Base-by-base conservation (phyloP, 2,888 invertebrate genomes). In the Pollenia griseotomentosa region DNA sequence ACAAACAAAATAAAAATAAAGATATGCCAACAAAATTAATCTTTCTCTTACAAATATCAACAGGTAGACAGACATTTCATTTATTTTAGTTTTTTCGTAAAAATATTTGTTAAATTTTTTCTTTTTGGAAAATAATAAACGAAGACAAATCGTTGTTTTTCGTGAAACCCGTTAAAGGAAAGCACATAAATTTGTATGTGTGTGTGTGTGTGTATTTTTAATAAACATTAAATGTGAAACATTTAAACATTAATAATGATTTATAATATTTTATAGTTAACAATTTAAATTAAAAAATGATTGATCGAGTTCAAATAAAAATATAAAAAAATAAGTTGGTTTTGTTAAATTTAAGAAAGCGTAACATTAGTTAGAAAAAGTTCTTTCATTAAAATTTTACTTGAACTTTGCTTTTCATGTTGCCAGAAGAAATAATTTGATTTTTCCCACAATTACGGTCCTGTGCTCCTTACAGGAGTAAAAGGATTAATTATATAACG, bases 171-270 rank as follows among this genome's bases (percentile, higher is more conserved):
- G 33, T 33, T n/a, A 63, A 40, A 44, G 59, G 51, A 1, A 75
- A 12, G 23, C 33, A 48, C 40, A 55, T 33, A 53, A 9, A 44
- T 46, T 57, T 51, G 5, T 9, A 19, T 48, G 12, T 74, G 6
- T 10, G 9, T 33, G 6, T 51, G 2, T 33, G 11, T n/a, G 11
- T 33, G 23, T 4, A 7, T 74, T 14, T n/a, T 23, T 44, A n/a
- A 33, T 48, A 9, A 14, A 57, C n/a, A 44, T 53, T 63, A 63
- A 44, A 46, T 53, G 16, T 51, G 55, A 23, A 70, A 44, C 14
- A 82, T 61, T 77, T 78, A 12, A 86, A 83, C 79, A 75, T 79
- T 75, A 79, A 83, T 86, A 83, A 80, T 83, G 86, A 86, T 86
- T 86, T 71, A 86, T 83, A 77, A 80, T 71, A 71, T 80, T 65